Conservation (phyloP, 2,888 invertebrate species). For the Acleris cristana region DNA sequence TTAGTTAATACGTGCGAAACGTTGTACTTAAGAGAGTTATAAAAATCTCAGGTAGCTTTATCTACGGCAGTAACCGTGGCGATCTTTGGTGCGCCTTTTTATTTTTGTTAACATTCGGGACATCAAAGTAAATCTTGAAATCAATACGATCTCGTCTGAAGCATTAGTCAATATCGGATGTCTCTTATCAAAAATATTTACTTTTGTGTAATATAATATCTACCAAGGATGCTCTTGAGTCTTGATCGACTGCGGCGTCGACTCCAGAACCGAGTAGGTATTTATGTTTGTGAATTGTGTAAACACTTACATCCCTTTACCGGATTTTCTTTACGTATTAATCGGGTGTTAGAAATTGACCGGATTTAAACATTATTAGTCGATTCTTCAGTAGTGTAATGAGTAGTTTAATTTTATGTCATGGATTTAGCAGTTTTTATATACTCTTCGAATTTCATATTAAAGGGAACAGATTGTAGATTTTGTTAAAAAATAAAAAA, state of each 20-base stretch:
- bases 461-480: no score
- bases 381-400: no score
- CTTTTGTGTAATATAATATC: constrained; percentile 17
- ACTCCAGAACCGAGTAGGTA: neutral
- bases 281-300: constrained; percentile 20
- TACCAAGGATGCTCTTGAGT: neutral
- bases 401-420: no score
- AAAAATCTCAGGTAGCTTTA: constrained; percentile 16
- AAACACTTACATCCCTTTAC: constrained; percentile 11
- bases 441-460: no score
- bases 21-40: constrained; percentile 26
- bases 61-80: constrained; percentile 10
- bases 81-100: constrained; percentile 15
- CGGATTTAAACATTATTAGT: no score
- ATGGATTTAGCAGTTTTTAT: no score
- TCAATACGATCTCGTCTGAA: constrained; percentile 2
- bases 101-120: constrained; percentile 20
- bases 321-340: neutral
- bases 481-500: no score
- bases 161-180: constrained; percentile 7
- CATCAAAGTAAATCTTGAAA: constrained; percentile 11
- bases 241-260: constrained; percentile 19
- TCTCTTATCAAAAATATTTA: constrained; percentile 9
- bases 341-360: no score
- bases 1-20: constrained; percentile 21